Conservation (phyloP, 2,113 vertebrate species). For the Nestor notabilis region DNA sequence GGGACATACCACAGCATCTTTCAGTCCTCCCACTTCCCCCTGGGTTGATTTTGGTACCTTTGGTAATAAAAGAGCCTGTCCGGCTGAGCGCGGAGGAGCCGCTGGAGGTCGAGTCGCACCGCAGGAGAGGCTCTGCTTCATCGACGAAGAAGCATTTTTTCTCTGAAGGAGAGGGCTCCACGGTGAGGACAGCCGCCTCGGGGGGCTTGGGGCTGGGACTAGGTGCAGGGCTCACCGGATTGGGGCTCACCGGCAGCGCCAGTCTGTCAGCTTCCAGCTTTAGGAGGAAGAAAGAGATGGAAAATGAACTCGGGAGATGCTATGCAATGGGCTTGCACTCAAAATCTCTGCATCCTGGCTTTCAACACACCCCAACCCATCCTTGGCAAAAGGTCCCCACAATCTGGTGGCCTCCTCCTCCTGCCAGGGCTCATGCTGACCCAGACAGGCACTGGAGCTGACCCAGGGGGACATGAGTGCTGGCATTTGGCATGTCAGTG, state of each 20-base stretch:
- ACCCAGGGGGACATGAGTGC: rapidly evolving
- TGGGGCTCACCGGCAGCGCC: constrained; percentile 81
- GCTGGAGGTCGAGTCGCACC: constrained; percentile 96
- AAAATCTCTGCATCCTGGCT: neutral
- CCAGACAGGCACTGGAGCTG: neutral
- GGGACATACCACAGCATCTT: rapidly evolving
- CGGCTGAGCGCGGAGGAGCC: constrained; percentile 94
- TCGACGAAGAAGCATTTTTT: constrained; percentile 94
- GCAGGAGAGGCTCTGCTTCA: constrained; percentile 93
- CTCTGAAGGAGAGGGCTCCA: constrained; percentile 88
- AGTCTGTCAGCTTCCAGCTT: constrained; percentile 91
- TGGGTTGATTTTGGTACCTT: constrained; percentile 77
- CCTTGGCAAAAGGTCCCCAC: rapidly evolving
- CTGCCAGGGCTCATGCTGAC: neutral
- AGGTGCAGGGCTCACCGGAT: constrained; percentile 68
- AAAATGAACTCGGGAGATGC: neutral
- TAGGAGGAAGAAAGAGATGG: neutral
- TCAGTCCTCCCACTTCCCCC: rapidly evolving
- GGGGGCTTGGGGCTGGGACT: constrained; percentile 81
- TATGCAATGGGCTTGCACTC: rapidly evolving
- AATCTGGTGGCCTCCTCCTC: rapidly evolving
- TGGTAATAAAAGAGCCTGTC: constrained; percentile 97
- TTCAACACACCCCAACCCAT: neutral
- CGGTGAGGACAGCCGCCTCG: constrained; percentile 72
- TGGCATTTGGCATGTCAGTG: rapidly evolving